These are phyloP conservation scores for Didymodactylos carnosus DNA, from an alignment of 2,888 invertebrate species.

Conservation along the genomic window DNA sequence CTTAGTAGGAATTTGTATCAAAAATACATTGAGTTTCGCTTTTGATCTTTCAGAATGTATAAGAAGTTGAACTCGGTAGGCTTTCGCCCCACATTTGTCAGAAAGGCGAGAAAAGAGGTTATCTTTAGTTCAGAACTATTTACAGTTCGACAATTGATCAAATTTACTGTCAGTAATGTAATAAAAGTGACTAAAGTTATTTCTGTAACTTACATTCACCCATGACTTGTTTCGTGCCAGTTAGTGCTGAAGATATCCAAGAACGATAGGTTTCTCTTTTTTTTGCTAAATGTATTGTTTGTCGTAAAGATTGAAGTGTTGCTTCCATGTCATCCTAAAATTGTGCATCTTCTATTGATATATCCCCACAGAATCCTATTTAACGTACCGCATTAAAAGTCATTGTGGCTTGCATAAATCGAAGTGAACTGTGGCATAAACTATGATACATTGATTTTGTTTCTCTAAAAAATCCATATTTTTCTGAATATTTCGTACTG, in stretches of 20 bases:
- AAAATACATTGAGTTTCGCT: no score
- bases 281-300: slow-evolving; percentile 54
- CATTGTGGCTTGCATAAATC: slow-evolving; percentile 72
- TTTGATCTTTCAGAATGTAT: no score
- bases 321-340: slow-evolving; percentile 46
- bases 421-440: slow-evolving; percentile 63
- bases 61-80: no score
- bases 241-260: slow-evolving; percentile 63
- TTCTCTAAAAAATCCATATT: slow-evolving; percentile 40
- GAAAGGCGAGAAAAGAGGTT: no score
- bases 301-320: slow-evolving; percentile 55
- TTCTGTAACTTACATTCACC: not conserved
- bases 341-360: not conserved
- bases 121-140: no score
- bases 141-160: no score
- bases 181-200: no score
- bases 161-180: no score
- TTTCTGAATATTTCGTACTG: accelerated
- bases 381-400: slow-evolving; percentile 58
- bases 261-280: slow-evolving; percentile 41
- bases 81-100: no score
- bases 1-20: no score
- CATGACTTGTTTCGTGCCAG: slow-evolving; percentile 54
- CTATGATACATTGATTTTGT: slow-evolving; percentile 72
- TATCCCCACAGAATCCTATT: not conserved